Evolutionary conservation across 2,888 invertebrate genomes (phyloP).

Genomic region (Brenthis daphne): DNA sequence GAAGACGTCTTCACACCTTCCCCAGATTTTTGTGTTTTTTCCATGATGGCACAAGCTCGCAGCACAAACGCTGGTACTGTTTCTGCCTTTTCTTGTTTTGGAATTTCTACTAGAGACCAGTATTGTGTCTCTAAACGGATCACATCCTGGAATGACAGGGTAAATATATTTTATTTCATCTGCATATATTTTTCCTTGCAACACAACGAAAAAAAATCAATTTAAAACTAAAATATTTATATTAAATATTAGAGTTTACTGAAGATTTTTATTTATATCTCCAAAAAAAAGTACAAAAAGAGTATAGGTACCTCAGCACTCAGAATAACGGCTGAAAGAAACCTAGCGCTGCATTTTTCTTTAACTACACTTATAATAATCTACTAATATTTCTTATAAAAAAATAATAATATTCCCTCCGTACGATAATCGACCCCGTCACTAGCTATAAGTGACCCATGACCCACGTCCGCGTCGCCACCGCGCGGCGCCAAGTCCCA

Average conservation of each 20-base stretch:
- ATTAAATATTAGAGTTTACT: not conserved
- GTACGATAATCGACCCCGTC: too few species aligned
- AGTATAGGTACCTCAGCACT: too few species aligned
- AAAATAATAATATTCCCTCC: too few species aligned
- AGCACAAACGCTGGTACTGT: constrained; percentile 95
- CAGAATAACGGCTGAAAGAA: too few species aligned
- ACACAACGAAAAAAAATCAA: not conserved
- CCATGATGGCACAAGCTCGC: constrained; percentile 94
- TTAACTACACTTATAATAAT: too few species aligned
- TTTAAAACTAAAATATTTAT: not conserved
- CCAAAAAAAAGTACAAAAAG: too few species aligned
- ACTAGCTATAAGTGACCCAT: too few species aligned
- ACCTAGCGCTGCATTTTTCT: too few species aligned
- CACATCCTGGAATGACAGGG: constrained; percentile 83
- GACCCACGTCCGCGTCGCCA: too few species aligned
- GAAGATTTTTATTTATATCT: too few species aligned
- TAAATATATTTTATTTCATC: not conserved
- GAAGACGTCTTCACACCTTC: constrained; percentile 94
- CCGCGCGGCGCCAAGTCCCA: too few species aligned
- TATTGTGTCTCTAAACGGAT: constrained; percentile 95
- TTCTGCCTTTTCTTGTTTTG: constrained; percentile 96
- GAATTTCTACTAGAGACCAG: constrained; percentile 96
- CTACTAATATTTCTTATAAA: too few species aligned
- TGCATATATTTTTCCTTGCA: not conserved
- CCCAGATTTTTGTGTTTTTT: constrained; percentile 94